Conservation (phyloP, 2,113 vertebrate genomes). For the Eonycteris spelaea region DNA sequence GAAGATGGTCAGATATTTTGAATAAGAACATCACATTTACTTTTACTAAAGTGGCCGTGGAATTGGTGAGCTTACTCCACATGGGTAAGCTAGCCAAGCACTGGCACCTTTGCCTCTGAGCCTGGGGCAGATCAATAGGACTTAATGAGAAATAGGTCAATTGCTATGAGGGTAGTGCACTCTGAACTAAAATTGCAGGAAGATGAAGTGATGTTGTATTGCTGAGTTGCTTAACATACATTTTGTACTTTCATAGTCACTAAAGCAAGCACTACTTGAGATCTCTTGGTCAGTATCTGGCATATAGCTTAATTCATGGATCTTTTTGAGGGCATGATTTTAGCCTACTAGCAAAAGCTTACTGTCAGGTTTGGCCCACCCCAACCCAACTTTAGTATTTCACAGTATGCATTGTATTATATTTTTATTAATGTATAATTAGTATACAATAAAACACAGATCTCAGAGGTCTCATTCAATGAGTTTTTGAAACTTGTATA, state of each 20-base stretch:
- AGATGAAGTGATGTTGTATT: background rate
- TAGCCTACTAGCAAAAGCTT: background rate
- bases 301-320: background rate
- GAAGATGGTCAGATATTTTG: background rate
- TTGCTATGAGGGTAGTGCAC: background rate
- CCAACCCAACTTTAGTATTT: background rate
- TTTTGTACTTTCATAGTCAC: background rate
- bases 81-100: background rate
- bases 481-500: background rate
- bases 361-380: background rate
- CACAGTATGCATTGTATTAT: background rate
- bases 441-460: background rate
- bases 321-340: background rate
- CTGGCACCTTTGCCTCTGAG: background rate
- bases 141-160: background rate
- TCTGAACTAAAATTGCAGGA: background rate
- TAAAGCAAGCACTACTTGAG: background rate
- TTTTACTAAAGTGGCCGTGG: background rate
- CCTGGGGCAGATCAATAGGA: background rate
- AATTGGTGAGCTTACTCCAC: background rate
- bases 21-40: background rate
- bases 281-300: background rate
- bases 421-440: background rate
- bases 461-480: background rate
- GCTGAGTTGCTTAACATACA: background rate